Conservation (phyloP, 2,888 invertebrate genomes). For the Himalopsyche japonica region DNA sequence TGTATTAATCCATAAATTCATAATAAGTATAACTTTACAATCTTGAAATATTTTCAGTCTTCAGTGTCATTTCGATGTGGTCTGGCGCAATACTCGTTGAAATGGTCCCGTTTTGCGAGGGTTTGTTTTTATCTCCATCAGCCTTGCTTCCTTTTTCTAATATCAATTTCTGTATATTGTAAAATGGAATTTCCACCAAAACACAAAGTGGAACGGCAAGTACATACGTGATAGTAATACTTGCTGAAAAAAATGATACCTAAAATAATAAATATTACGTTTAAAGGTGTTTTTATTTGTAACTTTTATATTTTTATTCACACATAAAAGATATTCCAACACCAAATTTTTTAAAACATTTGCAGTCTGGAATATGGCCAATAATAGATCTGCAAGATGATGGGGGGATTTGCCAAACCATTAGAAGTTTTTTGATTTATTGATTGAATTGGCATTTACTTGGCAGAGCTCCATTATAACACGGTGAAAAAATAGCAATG, state of each 20-base stretch:
- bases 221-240: conserved; percentile 40
- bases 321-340: too few relatives aligned
- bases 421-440: too few relatives aligned
- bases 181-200: conserved; percentile 45
- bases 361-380: too few relatives aligned
- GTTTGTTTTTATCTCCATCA: neutral
- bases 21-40: neutral
- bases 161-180: conserved; percentile 44
- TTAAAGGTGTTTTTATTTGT: too few relatives aligned
- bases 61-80: neutral
- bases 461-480: too few relatives aligned
- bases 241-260: conserved; percentile 39
- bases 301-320: too few relatives aligned
- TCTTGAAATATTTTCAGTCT: neutral
- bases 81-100: neutral
- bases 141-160: neutral
- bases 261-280: conserved; percentile 24
- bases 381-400: too few relatives aligned
- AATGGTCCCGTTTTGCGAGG: neutral
- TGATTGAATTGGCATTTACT: too few relatives aligned
- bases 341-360: too few relatives aligned
- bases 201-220: conserved; percentile 44
- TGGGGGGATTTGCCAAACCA: too few relatives aligned
- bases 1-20: too few relatives aligned
- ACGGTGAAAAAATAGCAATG: too few relatives aligned